phyloP scores from a whole-genome alignment of 2,113 vertebrate genomes.

The Diphyllodes magnificus region DNA sequence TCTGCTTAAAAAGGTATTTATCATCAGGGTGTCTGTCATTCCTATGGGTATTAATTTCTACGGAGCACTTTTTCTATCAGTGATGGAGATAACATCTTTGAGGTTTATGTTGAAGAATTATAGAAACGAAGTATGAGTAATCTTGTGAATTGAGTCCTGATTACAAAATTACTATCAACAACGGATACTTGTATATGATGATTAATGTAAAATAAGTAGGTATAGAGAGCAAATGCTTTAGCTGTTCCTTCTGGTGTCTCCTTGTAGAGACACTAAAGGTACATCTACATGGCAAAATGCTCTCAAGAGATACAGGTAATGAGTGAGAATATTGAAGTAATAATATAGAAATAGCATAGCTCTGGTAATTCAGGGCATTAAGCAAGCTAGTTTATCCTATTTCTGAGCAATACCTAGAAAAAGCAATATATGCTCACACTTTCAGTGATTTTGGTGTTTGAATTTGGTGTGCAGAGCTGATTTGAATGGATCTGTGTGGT shows the following conservation, averaged over 20 bases:
- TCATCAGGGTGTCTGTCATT: background rate
- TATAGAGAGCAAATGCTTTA: background rate
- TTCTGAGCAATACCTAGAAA: background rate
- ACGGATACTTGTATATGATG: rapidly evolving
- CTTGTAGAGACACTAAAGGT: background rate
- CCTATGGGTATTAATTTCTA: background rate
- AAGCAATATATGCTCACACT: background rate
- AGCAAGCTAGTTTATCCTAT: background rate
- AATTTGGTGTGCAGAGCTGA: background rate
- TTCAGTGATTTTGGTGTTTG: background rate
- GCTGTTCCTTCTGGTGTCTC: background rate
- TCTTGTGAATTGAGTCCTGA: background rate
- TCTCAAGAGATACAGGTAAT: rapidly evolving
- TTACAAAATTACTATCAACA: background rate
- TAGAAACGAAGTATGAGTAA: background rate
- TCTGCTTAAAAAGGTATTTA: background rate
- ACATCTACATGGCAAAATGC: background rate
- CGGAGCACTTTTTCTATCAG: background rate
- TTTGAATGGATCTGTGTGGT: background rate
- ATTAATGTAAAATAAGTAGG: background rate
- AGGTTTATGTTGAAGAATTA: background rate
- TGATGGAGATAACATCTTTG: background rate
- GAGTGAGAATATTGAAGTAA: background rate
- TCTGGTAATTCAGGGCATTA: background rate
- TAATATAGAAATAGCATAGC: background rate